Base-by-base conservation (phyloP, 2,113 vertebrate genomes). In the Cichladusa arquata region DNA sequence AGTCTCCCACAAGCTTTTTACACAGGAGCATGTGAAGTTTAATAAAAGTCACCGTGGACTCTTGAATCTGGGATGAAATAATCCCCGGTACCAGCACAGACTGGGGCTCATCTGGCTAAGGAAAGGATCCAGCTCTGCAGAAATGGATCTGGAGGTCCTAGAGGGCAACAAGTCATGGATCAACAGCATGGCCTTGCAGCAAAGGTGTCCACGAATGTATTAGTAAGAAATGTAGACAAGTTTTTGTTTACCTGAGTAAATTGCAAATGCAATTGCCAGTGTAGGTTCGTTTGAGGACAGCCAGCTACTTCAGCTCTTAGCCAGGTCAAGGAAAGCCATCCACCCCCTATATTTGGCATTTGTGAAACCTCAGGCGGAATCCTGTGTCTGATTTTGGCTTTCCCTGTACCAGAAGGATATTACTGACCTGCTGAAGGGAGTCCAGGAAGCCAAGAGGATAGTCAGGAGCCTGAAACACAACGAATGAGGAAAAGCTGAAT, bases 11-110 rank as follows among this genome's bases (percentile, higher is more conserved):
- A 51, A 31, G 3, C 12, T 72, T 72, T 47, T 51, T 29, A 36
- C 42, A 34, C 4, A 36, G 19, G 24, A 73, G 9, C 5, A 16
- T 19, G 1, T 19, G 36, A 71, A 77, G 9, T 53, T 44, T 4
- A 3, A 4, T 62, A 34, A 31, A 60, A 60, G 11, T 14, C 44
- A 29, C 0, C 0, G 0, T 60, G 34, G 42, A 61, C 8, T 42
- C 53, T 45, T 38, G 36, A 12, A 57, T 72, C 19, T 57, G 36
- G 23, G 12, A 31, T 1, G 1, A 72, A 58, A 38, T 38, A 57
- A 57, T 53, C 29, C 24, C 0, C 0, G 7, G 5, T 26, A 22
- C 5, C 44, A 24, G 23, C 28, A 17, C 31, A 83, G 28, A 7
- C 4, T 26, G 44, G n/a, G 14, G 26, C 18, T 26, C 8, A 2